Evolutionary conservation across 2,113 vertebrate species (phyloP), one percentile per base, ranked within the genome.

Genomic region (Peromyscus leucopus): DNA sequence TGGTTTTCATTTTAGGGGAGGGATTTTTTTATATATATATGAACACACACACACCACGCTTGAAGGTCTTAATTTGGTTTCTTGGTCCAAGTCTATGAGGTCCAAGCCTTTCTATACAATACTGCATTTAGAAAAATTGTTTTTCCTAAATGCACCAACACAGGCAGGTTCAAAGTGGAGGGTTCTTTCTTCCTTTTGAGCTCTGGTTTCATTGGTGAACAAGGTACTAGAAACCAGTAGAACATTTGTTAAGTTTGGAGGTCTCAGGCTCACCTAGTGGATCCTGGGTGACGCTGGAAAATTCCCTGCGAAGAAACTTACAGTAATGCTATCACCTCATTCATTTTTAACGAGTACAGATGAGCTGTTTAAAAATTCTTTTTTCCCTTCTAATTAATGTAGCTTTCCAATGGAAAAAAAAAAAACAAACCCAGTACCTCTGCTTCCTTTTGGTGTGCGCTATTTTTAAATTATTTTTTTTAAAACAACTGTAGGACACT

Each of bases 1-100:
- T 98, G 94, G 90, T 97, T 98, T 98, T 98, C 98, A 95, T 97
- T 96, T 95, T 97, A 94, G 75, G 96, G 96, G 96, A 96, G 95
- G 96, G 96, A 61, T 74, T 76, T 33, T 61, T 7, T 48, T 22
- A 51, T 8, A 88, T 4, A 79, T 7, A 91, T 5, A 85, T 11
- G 76, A 7, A 48, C 7, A 57, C 48, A 88, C 48, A 88, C 88
- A 92, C 82, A 61, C 98, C 98, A 98, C 0, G 94, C 97, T 99
- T 98, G 98, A 98, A 98, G 98, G 98, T 99, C 98, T 99, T 99
- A 98, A 98, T 98, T 99, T 98, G 98, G 98, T 98, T 99, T 98
- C 98, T 98, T 98, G 98, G 98, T 99, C 98, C 98, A 99, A 96
- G 98, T 98, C 98, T 98, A 96, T 97, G 98, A 98, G 98, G 98